Base-by-base conservation (phyloP, 2,797 vertebrate genomes). In the Cyprinella venusta region DNA sequence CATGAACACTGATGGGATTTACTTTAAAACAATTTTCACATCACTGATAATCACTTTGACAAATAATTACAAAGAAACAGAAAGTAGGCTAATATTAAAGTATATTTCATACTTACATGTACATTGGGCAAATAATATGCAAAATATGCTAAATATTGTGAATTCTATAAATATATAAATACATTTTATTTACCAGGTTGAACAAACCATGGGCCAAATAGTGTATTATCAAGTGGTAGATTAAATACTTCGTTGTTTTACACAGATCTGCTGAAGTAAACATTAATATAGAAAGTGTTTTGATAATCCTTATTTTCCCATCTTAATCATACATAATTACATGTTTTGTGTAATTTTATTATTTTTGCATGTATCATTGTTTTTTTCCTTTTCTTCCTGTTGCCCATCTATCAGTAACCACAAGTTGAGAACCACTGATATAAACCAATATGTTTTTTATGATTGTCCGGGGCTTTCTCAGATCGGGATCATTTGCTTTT, bases 401-500 rank as follows among this genome's bases (percentile, higher is more conserved):
- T 36, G 36, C 36, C 36, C 36, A 36, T 36, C 36, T 33, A 33
- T 33, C 5, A 36, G 36, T 36, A 54, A 36, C 30, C 33, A 36
- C 6, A 1, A 54, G 33, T 36, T 36, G 30, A 54, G 19, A 74
- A 74, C 30, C 10, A 36, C 48, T 74, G 10, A 59, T 40, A 56
- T 59, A 40, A 56, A 56, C 52, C 33, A 56, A 50, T 45, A 21
- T 52, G 30, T 79, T 67, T 36, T 77, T 30, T 30, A 24, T 52
- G 19, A 26, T 15, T 70, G 38, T 71, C 52, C 38, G 61, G 10
- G 10, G 38, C 52, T 33, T 24, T 33, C 18, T 69, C 48, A 13
- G n/a, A n/a, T n/a, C n/a, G 19, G 38, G 63, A 36, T 75, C 15
- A 68, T 80, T 76, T 79, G 18, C 63, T 26, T 45, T 80, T 45